Percentiles rank a stretch among this genome's conserved stretches.
phyloP scores from a whole-genome alignment of 2,113 vertebrate species.

The Ophiodon elongatus region DNA sequence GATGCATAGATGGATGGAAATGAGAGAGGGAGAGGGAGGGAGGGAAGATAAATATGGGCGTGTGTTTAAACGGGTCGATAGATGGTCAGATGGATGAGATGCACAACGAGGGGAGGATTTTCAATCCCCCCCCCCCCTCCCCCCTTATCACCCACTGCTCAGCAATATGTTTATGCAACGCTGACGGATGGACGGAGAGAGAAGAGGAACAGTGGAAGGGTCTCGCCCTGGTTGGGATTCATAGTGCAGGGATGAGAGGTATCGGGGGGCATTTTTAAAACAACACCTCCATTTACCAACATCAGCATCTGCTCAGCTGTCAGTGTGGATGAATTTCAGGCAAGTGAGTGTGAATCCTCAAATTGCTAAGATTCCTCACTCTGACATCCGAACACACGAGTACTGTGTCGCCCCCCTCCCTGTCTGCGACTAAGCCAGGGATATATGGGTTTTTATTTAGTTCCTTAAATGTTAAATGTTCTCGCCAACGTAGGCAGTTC shows the following conservation, averaged over 20 bases:
- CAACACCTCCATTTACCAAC: conserved; percentile 46
- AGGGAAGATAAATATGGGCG: conserved; percentile 48
- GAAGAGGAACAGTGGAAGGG: conserved; percentile 23
- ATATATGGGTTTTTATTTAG: not conserved
- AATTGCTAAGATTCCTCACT: conserved; percentile 48
- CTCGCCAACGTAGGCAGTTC: not conserved
- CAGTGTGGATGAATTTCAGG: conserved; percentile 21
- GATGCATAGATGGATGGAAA: conserved; percentile 56
- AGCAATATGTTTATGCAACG: conserved; percentile 44
- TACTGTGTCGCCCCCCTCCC: not conserved
- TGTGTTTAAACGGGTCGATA: conserved; percentile 50
- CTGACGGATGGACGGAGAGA: conserved; percentile 65
- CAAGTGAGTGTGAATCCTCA: conserved; percentile 28
- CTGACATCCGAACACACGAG: conserved; percentile 7
- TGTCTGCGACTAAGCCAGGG: not conserved
- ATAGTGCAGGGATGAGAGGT: conserved; percentile 29
- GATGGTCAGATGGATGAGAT: conserved; percentile 60
- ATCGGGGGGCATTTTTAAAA: conserved; percentile 28
- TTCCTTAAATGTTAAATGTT: not conserved
- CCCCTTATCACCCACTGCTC: conserved; percentile 28
- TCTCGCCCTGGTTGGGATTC: conserved; percentile 40
- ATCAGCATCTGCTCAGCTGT: conserved; percentile 38
- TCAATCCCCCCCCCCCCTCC: conserved; percentile 14
- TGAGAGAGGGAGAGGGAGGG: conserved; percentile 7
- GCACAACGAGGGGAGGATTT: conserved; percentile 17